A percentile compares a stretch with the other conserved stretches of the same genome.
Evolutionary conservation across 1,140 invertebrate species (phyloP).

Genomic region (Hycleus cichorii): DNA sequence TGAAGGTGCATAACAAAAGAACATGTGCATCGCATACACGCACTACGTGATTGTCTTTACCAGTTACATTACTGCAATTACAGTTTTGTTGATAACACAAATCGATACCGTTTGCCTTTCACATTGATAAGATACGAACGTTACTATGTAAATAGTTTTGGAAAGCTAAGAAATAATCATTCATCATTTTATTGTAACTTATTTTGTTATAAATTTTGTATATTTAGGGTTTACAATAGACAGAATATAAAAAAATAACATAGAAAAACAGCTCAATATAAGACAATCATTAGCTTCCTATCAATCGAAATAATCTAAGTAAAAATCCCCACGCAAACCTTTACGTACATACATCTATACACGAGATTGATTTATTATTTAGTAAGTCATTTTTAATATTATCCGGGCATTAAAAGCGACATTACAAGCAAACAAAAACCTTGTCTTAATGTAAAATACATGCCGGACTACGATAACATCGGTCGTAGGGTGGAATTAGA

Average conservation of each 20-base stretch:
- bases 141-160: constrained; percentile 3
- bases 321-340: constrained; percentile 21
- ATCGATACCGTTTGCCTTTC: no score
- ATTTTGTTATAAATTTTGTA: no score
- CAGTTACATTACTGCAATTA: no score
- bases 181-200: no score
- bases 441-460: constrained; percentile 30
- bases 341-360: background rate
- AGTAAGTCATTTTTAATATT: constrained; percentile 30
- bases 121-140: no score
- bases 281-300: constrained; percentile 22
- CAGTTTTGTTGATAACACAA: no score
- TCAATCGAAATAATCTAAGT: constrained; percentile 18
- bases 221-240: no score
- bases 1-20: no score
- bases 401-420: constrained; percentile 26
- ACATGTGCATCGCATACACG: no score
- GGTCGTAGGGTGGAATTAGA: background rate
- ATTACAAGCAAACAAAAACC: constrained; percentile 23
- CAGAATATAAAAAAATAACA: no score
- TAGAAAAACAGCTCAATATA: background rate
- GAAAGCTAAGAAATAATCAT: background rate
- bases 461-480: constrained; percentile 17
- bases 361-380: constrained; percentile 31
- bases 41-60: no score